Evolutionary conservation across 2,888 invertebrate genomes (phyloP).

Genomic region (Sturmia bella): DNA sequence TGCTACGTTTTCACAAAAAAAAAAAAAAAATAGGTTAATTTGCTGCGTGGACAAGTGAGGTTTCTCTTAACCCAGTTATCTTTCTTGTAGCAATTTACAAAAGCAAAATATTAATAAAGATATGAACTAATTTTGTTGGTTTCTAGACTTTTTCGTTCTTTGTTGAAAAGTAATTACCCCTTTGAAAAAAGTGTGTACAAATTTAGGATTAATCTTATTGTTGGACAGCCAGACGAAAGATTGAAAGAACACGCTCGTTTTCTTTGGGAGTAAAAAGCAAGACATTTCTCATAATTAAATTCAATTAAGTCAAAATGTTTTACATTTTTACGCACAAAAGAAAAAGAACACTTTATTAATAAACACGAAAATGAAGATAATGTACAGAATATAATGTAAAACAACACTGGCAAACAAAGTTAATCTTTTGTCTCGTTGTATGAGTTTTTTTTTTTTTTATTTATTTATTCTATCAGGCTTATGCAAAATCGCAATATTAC

Average conservation of each 20-base stretch:
- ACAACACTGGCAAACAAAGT: neutral
- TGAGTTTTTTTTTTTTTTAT: too few relatives aligned
- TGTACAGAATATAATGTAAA: constrained; percentile 20
- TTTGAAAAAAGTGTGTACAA: constrained; percentile 11
- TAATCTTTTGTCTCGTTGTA: too few relatives aligned
- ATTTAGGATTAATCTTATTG: constrained; percentile 21
- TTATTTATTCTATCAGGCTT: too few relatives aligned
- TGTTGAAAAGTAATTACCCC: constrained; percentile 43
- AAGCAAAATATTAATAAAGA: constrained; percentile 42
- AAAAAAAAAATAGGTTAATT: constrained; percentile 43
- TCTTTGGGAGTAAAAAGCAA: constrained; percentile 25
- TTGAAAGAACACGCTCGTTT: constrained; percentile 1
- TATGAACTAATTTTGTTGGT: constrained; percentile 44
- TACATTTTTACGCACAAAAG: constrained; percentile 18
- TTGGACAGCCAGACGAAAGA: constrained; percentile 27
- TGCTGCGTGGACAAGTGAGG: constrained; percentile 50
- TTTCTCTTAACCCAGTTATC: constrained; percentile 62
- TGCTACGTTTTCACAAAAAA: neutral
- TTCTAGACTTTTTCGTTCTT: constrained; percentile 11
- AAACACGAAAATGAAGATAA: constrained; percentile 39
- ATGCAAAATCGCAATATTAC: too few relatives aligned
- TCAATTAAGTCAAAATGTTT: constrained; percentile 63
- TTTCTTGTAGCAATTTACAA: constrained; percentile 13
- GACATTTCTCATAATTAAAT: constrained; percentile 66
- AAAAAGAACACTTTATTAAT: neutral